Percentiles rank a stretch among this genome's conserved stretches.
Evolutionary conservation across 2,113 vertebrate species (phyloP).

Genomic region (Gallinago paraguaiae): DNA sequence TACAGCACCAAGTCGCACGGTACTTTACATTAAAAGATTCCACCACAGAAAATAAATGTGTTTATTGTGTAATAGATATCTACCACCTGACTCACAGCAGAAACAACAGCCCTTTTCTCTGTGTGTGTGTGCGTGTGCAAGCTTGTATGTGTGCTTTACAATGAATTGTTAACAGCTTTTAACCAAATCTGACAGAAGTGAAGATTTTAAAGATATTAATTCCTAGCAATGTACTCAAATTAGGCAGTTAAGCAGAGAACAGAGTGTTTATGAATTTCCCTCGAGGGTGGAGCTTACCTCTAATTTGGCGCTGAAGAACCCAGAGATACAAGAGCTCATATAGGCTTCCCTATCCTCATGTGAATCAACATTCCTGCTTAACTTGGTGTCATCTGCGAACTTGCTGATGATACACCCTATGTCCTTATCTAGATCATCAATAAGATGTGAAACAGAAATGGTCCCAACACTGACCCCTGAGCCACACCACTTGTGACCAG

Average conservation of each 20-base stretch:
- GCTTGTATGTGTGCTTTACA: not conserved
- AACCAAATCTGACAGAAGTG: not conserved
- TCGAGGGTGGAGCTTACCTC: not conserved
- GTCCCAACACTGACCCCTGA: no score
- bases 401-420: no score
- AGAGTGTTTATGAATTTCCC: not conserved
- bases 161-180: not conserved
- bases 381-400: no score
- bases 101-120: not conserved
- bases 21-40: not conserved
- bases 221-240: not conserved
- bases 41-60: not conserved
- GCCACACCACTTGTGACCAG: no score
- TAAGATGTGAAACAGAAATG: no score
- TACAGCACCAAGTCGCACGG: not conserved
- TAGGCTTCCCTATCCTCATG: no score
- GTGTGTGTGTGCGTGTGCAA: not conserved
- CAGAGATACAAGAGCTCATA: not conserved
- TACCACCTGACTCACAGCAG: not conserved
- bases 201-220: not conserved
- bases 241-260: not conserved
- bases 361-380: no score
- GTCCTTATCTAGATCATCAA: no score
- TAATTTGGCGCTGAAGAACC: not conserved
- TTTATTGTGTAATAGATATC: not conserved